Base-by-base conservation (phyloP, 1,140 invertebrate genomes). In the Drosophila cardini region DNA sequence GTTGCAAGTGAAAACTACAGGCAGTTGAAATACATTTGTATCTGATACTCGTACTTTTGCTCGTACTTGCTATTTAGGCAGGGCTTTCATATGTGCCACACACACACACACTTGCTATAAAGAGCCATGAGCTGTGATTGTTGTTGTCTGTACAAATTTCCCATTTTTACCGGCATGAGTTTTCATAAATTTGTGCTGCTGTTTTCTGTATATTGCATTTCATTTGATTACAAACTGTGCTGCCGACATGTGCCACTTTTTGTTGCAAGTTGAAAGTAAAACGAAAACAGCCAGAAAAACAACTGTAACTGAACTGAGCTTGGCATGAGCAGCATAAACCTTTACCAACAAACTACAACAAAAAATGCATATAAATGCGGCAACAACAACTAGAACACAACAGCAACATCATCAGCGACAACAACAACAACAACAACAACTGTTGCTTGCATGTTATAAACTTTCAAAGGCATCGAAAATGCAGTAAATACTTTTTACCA, bases 221-320 rank as follows among this genome's bases (percentile, higher is more conserved):
- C 76, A 84, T 85, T 78, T 85, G 78, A 85, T 85, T 72, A 62
- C 82, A 85, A 86, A 86, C 83, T 86, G 71, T 86, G 82, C 78
- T 64, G 78, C 63, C 75, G 82, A 78, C 82, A 81, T 86, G 83
- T 87, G 83, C 83, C 79, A 87, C 84, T 80, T 89, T 87, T 78
- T 77, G 76, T 79, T 50, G 63, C 64, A 36, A 75, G 75, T 56
- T 62, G 80, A 83, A 82, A 82, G 80, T 83, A 83, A 82, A 82
- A 82, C 58, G 55, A 62, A 62, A 52, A 61, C 55, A 78, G 57
- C 67, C 74, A 78, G 63, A 79, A 76, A 80, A 71, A 63, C 63
- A 82, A 64, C 62, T 48, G 57, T 6, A 71, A 65, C 75, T 72
- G 82, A 71, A 65, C 75, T 72, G 82, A 80, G 78, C 82, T 78